Percentiles rank a stretch among this genome's conserved stretches.
These are phyloP conservation scores for Tenthredo mesomela DNA, from an alignment of 2,888 invertebrate species.

Conservation along the genomic window DNA sequence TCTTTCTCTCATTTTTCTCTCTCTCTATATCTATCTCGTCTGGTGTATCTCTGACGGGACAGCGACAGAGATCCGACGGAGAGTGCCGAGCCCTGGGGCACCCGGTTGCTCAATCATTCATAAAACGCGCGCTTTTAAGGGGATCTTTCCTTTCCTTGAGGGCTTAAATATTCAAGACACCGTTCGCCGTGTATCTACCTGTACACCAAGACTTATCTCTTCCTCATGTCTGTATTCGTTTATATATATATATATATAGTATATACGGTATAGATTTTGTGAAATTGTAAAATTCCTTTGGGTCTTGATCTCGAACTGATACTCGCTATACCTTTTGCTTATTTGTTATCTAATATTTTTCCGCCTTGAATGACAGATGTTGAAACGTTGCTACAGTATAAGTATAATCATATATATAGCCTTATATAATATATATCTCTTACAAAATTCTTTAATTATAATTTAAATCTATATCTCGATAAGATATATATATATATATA, in stretches of 20 bases:
- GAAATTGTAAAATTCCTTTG: constrained; percentile 24
- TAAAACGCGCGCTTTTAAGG: constrained; percentile 70
- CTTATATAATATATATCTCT: too few relatives aligned
- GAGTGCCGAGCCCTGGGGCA: constrained; percentile 39
- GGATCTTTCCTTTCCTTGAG: constrained; percentile 61
- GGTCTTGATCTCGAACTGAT: neutral
- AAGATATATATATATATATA: too few relatives aligned
- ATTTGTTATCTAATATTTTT: neutral
- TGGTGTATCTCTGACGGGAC: constrained; percentile 35
- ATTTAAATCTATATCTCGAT: neutral
- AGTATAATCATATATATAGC: neutral
- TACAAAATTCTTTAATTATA: neutral
- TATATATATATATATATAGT: neutral
- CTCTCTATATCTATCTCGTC: constrained; percentile 3
- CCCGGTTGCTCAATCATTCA: constrained; percentile 67
- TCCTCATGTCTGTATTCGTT: neutral
- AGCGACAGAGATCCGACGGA: neutral
- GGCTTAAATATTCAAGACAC: constrained; percentile 68
- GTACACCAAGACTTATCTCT: neutral
- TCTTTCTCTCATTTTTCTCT: neutral
- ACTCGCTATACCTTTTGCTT: neutral
- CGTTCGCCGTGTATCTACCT: neutral
- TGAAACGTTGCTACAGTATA: neutral
- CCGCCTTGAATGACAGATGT: neutral
- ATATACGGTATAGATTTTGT: neutral